Evolutionary conservation across 2,113 vertebrate genomes (phyloP).

Genomic region (Onychostruthus taczanowskii): DNA sequence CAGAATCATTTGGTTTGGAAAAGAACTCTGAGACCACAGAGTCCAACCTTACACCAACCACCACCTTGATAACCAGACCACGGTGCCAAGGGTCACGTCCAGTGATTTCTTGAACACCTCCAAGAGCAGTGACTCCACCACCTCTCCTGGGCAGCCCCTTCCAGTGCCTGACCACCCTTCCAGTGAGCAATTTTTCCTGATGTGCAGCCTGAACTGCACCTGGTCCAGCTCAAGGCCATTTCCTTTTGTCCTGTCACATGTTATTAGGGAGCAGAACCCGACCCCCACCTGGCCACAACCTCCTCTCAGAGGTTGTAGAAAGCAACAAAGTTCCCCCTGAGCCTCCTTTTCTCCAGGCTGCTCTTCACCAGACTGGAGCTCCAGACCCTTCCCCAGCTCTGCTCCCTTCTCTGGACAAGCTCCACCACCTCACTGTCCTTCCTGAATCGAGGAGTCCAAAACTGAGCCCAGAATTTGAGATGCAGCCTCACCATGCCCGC

Average conservation of each 20-base stretch:
- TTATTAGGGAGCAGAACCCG: background rate
- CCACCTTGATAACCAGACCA: background rate
- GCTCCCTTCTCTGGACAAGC: background rate
- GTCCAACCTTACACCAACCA: background rate
- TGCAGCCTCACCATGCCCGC: background rate
- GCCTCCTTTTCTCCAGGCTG: background rate
- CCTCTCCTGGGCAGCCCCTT: background rate
- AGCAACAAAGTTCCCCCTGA: background rate
- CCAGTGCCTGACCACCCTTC: background rate
- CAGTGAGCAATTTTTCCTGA: background rate
- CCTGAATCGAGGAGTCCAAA: background rate
- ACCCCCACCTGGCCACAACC: background rate
- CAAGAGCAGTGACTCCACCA: background rate
- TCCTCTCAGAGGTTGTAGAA: background rate
- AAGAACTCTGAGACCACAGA: background rate
- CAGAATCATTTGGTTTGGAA: background rate
- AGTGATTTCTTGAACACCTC: background rate
- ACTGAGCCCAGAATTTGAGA: background rate
- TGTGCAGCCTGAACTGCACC: background rate
- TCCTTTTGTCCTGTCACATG: background rate
- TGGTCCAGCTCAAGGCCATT: background rate
- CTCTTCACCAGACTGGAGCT: no score
- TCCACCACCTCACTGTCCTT: background rate
- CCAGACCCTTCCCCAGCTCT: background rate
- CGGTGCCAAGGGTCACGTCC: fast-evolving